Evolutionary conservation across 2,113 vertebrate species (phyloP), one percentile per base, ranked within the genome.

Genomic region (Brachypteracias leptosomus): DNA sequence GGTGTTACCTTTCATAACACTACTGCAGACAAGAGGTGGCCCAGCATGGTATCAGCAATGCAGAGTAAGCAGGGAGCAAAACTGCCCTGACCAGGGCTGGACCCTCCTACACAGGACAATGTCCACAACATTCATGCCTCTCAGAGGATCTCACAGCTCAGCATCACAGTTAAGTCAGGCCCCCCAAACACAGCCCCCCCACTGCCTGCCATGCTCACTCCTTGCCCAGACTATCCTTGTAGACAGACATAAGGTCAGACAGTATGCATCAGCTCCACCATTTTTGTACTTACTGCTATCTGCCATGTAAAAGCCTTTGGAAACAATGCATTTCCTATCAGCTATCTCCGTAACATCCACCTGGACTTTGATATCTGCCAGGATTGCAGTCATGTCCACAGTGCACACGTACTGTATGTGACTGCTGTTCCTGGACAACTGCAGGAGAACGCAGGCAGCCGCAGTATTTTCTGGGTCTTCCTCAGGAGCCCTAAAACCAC

Each of bases 201-300:
- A 7, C 70, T 49, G 46, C 44, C 31, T 86, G 58, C 59, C 40
- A 54, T 1, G 1, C 20, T 82, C 20, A 13, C 33, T 61, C 54
- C 21, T 73, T 86, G 38, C 29, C 63, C 76, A 74, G 63, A 25
- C 35, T 77, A 13, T 46, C 46, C 36, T 22, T 35, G 38, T 36
- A 65, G 49, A 68, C 2, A 70, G 18, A 26, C 9, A 35, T 9
- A 33, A 59, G 25, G 15, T 49, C 49, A 80, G 58, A 57, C 16
- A 54, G 38, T 26, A 71, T 70, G 66, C 61, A 58, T 47, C 55
- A 42, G 79, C 68, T 42, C 21, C 26, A 36, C 20, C 28, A 17
- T 29, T 74, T 85, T 79, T 95, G 16, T 81, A 98, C 98, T 98
- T 96, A 98, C 98, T 94, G 68, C 82, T 97, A 0, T 94, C 6